Evolutionary conservation across 2,113 vertebrate genomes (phyloP).

Genomic region (Tachysurus vachellii): DNA sequence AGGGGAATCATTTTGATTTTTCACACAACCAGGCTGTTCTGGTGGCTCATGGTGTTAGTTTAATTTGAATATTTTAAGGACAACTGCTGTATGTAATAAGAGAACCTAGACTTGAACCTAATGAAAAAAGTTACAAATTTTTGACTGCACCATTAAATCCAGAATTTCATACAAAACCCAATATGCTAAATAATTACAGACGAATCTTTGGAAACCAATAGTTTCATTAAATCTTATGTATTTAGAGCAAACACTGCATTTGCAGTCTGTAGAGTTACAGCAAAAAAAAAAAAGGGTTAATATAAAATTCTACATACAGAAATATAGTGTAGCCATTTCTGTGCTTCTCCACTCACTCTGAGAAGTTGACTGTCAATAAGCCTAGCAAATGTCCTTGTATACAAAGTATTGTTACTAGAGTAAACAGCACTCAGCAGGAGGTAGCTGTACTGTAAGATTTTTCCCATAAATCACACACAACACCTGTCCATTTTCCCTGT

Average conservation of each 20-base stretch:
- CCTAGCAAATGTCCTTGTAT: constrained; percentile 9
- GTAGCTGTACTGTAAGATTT: constrained; percentile 1
- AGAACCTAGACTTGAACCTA: background rate
- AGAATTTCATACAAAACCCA: background rate
- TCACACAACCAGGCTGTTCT: background rate
- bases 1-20: background rate
- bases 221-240: background rate
- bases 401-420: constrained; percentile 7
- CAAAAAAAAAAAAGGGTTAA: background rate
- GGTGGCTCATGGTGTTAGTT: background rate
- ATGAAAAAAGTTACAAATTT: background rate
- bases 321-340: background rate
- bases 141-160: background rate
- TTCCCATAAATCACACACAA: background rate
- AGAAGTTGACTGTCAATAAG: background rate
- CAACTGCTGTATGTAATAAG: background rate
- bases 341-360: background rate
- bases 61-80: background rate
- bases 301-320: background rate
- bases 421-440: constrained; percentile 18
- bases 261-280: background rate
- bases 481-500: background rate
- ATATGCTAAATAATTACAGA: background rate
- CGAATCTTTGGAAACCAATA: background rate
- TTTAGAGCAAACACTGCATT: background rate